These are phyloP conservation scores for Drosophila tristis DNA, from an alignment of 1,140 invertebrate species.

Conservation along the genomic window DNA sequence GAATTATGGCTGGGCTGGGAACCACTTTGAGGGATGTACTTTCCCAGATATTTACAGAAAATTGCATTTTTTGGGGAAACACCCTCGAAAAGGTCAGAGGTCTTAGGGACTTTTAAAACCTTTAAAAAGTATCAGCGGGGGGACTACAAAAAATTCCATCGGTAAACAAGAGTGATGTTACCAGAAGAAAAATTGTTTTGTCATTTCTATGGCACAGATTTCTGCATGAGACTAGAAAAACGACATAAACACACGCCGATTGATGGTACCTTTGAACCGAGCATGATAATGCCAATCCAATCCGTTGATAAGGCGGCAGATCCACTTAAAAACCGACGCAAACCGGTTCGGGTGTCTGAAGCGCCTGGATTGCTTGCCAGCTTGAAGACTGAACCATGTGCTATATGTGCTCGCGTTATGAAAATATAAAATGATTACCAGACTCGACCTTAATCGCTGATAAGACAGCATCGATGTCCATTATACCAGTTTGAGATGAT, in stretches of 20 bases:
- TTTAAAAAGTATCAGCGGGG: background rate
- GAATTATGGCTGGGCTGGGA: conserved; percentile 6
- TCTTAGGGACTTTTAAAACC: background rate
- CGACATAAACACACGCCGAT: conserved; percentile 21
- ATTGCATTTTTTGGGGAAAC: background rate
- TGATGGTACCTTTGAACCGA: conserved; percentile 69
- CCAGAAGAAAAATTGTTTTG: conserved; percentile 36
- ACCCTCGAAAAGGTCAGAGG: background rate
- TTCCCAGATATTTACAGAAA: background rate
- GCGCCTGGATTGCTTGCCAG: conserved; percentile 30
- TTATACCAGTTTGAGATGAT: conserved; percentile 57
- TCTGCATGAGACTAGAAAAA: conserved; percentile 46
- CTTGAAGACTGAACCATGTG: conserved; percentile 67
- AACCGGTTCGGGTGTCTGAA: conserved; percentile 56
- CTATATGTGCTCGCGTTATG: conserved; percentile 41
- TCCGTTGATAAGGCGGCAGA: conserved; percentile 56
- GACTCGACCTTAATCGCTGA: conserved; percentile 72
- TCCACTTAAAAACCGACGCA: conserved; percentile 60
- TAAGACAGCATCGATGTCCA: conserved; percentile 50
- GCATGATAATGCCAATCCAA: conserved; percentile 60
- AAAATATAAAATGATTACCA: conserved; percentile 51
- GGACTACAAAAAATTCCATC: conserved; percentile 58
- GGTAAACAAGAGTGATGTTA: conserved; percentile 38
- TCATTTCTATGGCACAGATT: conserved; percentile 62
- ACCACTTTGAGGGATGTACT: conserved; percentile 3